Evolutionary conservation across 2,888 invertebrate species (phyloP), one percentile per base, ranked within the genome.

Genomic region (Metellina segmentata): DNA sequence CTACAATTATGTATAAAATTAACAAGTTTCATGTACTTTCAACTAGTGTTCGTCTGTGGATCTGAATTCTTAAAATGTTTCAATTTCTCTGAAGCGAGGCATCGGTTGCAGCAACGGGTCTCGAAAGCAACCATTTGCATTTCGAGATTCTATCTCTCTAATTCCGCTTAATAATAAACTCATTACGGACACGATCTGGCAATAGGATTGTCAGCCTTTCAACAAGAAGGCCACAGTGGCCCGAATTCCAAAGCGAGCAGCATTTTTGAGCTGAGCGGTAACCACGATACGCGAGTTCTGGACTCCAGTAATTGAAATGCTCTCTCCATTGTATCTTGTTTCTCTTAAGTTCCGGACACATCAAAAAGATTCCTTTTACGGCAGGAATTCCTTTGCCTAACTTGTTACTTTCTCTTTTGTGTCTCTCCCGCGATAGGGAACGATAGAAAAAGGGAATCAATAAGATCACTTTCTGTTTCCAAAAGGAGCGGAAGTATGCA

Each of bases 211-310:
- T 70, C 70, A 70, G n/a, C 7, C 19, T 34, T 34, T 34, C 34
- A 34, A 34, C 70, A 72, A 72, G 19, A 72, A 34, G 11, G 19
- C 6, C 72, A 72, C 72, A 72, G 11, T 34, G 11, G 19, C 72
- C 6, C 53, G 53, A 70, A 13, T n/a, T 49, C 16, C 69, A 70
- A 52, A 6, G 20, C n/a, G n/a, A 70, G 52, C 81, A 77, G 51
- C 89, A 89, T 89, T 89, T 89, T 89, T 89, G 82, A 77, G 52
- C 81, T 34, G 20, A 82, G n/a, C 49, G 74, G 89, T 89, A 82
- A 77, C 89, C 82, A 75, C 77, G 89, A 82, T 82, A 89, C 89
- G 34, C n/a, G 49, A 19, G 70, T n/a, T 34, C 13, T n/a, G 75
- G 49, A 49, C 61, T 69, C 52, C 53, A 69, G 77, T 89, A 89